A percentile compares a stretch with the other conserved stretches of the same genome.
phyloP scores from a whole-genome alignment of 2,888 invertebrate species.

The Drosophila atripex region DNA sequence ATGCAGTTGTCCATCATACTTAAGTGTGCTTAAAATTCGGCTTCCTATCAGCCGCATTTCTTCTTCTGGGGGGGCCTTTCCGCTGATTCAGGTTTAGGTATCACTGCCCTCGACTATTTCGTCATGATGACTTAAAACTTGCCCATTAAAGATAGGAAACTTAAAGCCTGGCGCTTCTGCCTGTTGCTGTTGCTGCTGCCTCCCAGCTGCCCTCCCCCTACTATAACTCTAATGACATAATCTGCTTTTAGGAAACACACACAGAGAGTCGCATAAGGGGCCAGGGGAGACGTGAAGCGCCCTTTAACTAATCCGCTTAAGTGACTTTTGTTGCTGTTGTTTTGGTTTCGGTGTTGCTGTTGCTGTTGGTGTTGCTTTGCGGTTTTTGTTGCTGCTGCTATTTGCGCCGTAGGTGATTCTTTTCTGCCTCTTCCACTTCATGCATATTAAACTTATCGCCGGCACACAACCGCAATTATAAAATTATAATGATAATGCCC shows the following conservation, averaged over 20 bases:
- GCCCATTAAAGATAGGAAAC: slow-evolving; percentile 37
- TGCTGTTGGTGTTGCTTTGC: slow-evolving; percentile 11
- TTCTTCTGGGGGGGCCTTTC: slow-evolving; percentile 3
- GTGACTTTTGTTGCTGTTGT: slow-evolving; percentile 68
- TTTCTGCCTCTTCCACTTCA: slow-evolving; percentile 43
- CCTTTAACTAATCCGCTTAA: slow-evolving; percentile 78
- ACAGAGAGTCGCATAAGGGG: slow-evolving; percentile 8
- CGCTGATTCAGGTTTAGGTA: slow-evolving; percentile 7
- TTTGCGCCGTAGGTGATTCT: slow-evolving; percentile 34
- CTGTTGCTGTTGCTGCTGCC: background rate
- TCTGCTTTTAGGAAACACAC: slow-evolving; percentile 73
- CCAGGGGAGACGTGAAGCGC: slow-evolving; percentile 45
- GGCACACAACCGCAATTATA: slow-evolving; percentile 77
- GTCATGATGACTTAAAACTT: slow-evolving; percentile 27
- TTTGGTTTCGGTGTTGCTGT: slow-evolving; percentile 40
- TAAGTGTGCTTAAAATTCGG: slow-evolving; percentile 20
- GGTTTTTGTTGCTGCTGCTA: slow-evolving; percentile 36
- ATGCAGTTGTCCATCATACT: slow-evolving; percentile 37
- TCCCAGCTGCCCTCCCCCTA: slow-evolving; percentile 19
- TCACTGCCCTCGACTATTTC: slow-evolving; percentile 19
- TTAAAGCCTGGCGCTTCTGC: slow-evolving; percentile 43
- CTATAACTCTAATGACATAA: slow-evolving; percentile 73
- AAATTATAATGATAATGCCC: slow-evolving; percentile 79
- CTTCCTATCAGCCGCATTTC: slow-evolving; percentile 29
- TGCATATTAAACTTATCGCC: slow-evolving; percentile 77